A percentile compares a stretch with the other conserved stretches of the same genome.
Evolutionary conservation across 2,113 vertebrate genomes (phyloP).

Genomic region (Clinocottus analis): DNA sequence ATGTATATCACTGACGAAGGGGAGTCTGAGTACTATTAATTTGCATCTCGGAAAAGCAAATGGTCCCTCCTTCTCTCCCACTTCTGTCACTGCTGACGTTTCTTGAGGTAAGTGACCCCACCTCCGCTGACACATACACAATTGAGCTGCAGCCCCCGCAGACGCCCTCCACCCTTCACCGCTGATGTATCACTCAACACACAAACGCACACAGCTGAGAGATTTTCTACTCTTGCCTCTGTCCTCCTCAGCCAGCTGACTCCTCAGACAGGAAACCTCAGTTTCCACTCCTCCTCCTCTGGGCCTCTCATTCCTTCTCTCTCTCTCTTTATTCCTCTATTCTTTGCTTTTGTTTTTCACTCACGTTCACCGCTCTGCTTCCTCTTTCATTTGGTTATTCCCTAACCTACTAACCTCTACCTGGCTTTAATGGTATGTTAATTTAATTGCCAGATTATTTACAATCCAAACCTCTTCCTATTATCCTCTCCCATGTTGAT

Average conservation of each 20-base stretch:
- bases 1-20: neutral
- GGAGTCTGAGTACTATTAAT: neutral
- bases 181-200: conserved; percentile 54
- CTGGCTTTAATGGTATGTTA: neutral
- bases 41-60: neutral
- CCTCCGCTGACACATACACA: conserved; percentile 64
- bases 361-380: conserved; percentile 6
- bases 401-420: neutral
- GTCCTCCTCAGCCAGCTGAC: conserved; percentile 70
- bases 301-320: conserved; percentile 56
- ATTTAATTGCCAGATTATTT: neutral
- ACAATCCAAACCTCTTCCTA: neutral
- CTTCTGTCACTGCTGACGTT: conserved; percentile 57
- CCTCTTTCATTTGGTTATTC: conserved; percentile 16
- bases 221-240: conserved; percentile 55
- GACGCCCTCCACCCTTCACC: conserved; percentile 20
- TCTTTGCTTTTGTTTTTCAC: conserved; percentile 53
- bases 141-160: conserved; percentile 51
- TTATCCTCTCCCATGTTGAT: conserved; percentile 17
- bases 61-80: conserved; percentile 27
- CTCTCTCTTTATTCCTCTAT: conserved; percentile 38
- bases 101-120: conserved; percentile 63
- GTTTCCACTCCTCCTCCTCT: conserved; percentile 80
- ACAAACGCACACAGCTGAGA: conserved; percentile 71
- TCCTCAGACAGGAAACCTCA: conserved; percentile 86